These are phyloP conservation scores for Sphenopsis melanotis DNA, from an alignment of 2,797 vertebrate genomes.

Conservation along the genomic window DNA sequence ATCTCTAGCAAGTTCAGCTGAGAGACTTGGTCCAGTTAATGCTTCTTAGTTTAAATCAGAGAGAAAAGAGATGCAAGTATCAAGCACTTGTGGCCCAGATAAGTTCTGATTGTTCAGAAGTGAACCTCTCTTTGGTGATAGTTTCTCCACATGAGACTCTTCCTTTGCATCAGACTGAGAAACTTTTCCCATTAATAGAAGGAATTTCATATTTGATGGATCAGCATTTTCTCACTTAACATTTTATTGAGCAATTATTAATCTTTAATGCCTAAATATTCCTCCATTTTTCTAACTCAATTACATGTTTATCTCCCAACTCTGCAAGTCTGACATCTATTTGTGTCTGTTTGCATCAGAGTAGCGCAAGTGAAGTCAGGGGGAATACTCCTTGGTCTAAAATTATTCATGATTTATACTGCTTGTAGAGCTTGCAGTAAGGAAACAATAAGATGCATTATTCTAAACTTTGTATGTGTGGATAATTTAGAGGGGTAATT, in stretches of 20 bases:
- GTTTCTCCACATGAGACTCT: neutral
- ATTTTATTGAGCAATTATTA: neutral
- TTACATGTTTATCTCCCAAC: neutral
- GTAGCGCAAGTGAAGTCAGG: neutral
- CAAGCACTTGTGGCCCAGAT: neutral
- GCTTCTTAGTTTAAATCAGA: neutral
- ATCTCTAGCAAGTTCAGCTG: neutral
- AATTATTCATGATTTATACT: neutral
- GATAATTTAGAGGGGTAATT: neutral
- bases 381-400: neutral
- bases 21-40: neutral
- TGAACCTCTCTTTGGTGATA: neutral
- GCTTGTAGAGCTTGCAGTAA: neutral
- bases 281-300: neutral
- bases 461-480: neutral
- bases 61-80: neutral
- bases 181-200: neutral
- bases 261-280: neutral
- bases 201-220: neutral
- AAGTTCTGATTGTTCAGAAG: neutral
- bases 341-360: neutral
- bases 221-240: neutral
- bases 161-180: neutral
- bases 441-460: neutral
- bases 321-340: neutral